phyloP scores from a whole-genome alignment of 2,113 vertebrate genomes.

The Pardalotus punctatus region DNA sequence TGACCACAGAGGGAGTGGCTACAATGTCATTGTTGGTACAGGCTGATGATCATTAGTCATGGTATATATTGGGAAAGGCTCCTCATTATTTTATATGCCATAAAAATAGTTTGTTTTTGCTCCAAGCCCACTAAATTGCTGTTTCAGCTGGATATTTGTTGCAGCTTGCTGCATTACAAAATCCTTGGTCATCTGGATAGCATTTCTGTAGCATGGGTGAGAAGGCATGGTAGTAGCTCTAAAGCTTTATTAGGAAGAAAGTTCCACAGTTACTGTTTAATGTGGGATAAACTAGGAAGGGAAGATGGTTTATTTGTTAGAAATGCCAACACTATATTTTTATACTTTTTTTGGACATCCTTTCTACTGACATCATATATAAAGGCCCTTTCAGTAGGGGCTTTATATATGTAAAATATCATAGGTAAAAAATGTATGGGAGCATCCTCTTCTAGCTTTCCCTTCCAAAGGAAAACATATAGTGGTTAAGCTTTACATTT shows the following conservation, averaged over 20 bases:
- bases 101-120: constrained; percentile 21
- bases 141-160: constrained; percentile 54
- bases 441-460: background rate
- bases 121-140: background rate
- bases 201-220: background rate
- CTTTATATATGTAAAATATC: background rate
- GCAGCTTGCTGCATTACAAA: constrained; percentile 51
- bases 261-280: background rate
- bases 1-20: constrained; percentile 28
- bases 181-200: constrained; percentile 37
- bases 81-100: background rate
- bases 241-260: constrained; percentile 48
- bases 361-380: background rate
- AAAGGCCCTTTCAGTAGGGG: background rate
- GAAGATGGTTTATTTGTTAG: background rate
- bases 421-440: background rate
- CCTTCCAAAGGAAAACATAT: background rate
- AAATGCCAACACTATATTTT: background rate
- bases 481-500: background rate
- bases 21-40: background rate
- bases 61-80: constrained; percentile 26
- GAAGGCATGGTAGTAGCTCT: background rate
- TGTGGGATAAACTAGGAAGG: background rate
- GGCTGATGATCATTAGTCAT: constrained; percentile 42
- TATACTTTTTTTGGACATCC: background rate